phyloP scores from a whole-genome alignment of 2,113 vertebrate genomes.

The Zosterops japonicus region DNA sequence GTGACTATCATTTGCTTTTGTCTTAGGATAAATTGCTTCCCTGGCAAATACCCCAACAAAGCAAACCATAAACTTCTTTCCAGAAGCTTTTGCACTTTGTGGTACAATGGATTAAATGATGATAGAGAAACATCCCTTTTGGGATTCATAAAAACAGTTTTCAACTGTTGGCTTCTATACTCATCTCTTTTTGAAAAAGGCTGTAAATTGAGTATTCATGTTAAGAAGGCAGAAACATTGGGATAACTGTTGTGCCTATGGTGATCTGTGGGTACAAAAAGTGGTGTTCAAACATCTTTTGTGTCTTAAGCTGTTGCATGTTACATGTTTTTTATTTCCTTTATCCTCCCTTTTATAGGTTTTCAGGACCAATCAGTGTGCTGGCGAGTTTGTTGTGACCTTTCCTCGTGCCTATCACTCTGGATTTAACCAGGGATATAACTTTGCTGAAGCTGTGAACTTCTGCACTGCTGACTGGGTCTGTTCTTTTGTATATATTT shows the following conservation, averaged over 20 bases:
- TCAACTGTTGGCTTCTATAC: not conserved
- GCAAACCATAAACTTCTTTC: not conserved
- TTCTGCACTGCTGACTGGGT: conserved; percentile 99
- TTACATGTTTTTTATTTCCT: not conserved
- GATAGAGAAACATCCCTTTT: not conserved
- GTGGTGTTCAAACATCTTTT: not conserved
- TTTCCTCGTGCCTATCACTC: conserved; percentile 98
- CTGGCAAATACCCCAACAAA: not conserved
- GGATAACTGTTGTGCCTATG: no score
- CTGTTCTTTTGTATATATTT: conserved; percentile 63
- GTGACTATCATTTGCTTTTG: not conserved
- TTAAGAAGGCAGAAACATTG: not conserved
- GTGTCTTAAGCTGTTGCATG: not conserved
- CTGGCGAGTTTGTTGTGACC: conserved; percentile 97
- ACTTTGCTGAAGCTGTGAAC: conserved; percentile 98
- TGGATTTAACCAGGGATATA: conserved; percentile 99
- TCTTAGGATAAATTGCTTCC: not conserved
- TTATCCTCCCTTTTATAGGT: conserved; percentile 76
- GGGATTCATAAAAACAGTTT: not conserved
- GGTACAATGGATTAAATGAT: not conserved
- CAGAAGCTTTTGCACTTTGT: not conserved
- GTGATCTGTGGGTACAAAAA: not conserved
- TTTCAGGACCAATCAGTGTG: conserved; percentile 97
- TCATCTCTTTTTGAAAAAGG: not conserved
- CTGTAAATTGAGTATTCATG: not conserved